Percentiles rank a stretch among this genome's conserved stretches.
Conservation (phyloP, 2,113 vertebrate genomes). For the Sapayoa aenigma region DNA sequence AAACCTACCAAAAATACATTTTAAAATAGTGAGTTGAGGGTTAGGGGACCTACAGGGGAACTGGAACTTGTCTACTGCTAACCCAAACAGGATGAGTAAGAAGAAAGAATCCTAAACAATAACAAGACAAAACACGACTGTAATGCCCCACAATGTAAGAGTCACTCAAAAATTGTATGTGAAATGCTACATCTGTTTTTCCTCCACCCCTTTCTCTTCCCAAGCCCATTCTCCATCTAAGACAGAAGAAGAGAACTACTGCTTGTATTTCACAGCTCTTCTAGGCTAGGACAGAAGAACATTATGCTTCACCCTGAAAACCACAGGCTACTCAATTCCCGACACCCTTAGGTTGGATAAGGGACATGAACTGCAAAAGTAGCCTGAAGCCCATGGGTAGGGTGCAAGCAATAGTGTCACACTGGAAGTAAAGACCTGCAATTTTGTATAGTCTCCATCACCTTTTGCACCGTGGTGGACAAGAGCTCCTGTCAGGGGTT, state of each 20-base stretch:
- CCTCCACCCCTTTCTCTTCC: not conserved
- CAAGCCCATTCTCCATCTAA: not conserved
- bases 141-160: constrained; percentile 55
- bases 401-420: not conserved
- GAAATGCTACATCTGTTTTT: constrained; percentile 60
- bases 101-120: not conserved
- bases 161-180: constrained; percentile 16
- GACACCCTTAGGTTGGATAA: not conserved
- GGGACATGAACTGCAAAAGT: not conserved
- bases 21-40: not conserved
- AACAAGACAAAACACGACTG: not conserved
- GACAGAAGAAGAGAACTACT: not conserved
- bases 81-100: not conserved
- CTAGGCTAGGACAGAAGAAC: not conserved
- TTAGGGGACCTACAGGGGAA: not conserved
- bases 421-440: not conserved
- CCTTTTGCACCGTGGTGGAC: not conserved
- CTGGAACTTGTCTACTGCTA: not conserved
- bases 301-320: not conserved
- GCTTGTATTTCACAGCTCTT: not conserved
- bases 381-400: not conserved
- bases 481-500: not conserved
- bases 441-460: not conserved
- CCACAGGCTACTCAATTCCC: not conserved
- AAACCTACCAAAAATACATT: not conserved